These are phyloP conservation scores for Rosalia funebris DNA, from an alignment of 2,888 invertebrate species.

Conservation along the genomic window DNA sequence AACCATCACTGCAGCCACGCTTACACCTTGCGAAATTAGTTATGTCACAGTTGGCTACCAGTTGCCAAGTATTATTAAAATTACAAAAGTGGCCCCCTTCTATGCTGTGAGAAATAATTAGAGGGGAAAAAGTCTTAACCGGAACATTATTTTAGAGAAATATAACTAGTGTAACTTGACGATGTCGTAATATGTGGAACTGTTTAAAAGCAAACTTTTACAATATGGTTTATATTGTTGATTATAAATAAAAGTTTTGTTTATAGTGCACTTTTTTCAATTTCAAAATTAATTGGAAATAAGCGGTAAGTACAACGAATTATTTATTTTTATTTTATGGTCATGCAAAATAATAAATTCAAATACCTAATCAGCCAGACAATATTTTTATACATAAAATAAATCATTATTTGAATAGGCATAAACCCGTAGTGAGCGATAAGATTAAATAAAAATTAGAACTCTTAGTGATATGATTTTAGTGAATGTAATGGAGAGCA, in stretches of 20 bases:
- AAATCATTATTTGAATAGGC: not conserved
- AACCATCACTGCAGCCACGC: slow-evolving; percentile 30
- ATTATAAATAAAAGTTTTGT: slow-evolving; percentile 15
- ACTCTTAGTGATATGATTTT: not conserved
- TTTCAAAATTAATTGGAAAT: slow-evolving; percentile 8
- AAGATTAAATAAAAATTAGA: slow-evolving; percentile 1
- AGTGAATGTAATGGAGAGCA: too few relatives aligned
- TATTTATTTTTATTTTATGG: slow-evolving; percentile 1
- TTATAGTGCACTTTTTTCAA: slow-evolving; percentile 17
- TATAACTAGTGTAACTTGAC: slow-evolving; percentile 17
- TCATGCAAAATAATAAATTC: not conserved
- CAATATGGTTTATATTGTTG: slow-evolving; percentile 16
- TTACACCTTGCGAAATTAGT: slow-evolving; percentile 27
- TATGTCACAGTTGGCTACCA: slow-evolving; percentile 21
- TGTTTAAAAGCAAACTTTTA: slow-evolving; percentile 15
- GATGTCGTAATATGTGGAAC: slow-evolving; percentile 16
- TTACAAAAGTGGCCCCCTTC: slow-evolving; percentile 19
- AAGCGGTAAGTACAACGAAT: slow-evolving; percentile 6
- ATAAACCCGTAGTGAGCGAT: not conserved
- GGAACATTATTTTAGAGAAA: slow-evolving; percentile 29
- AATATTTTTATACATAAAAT: slow-evolving; percentile 1
- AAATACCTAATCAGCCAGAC: not conserved
- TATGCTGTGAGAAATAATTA: slow-evolving; percentile 25
- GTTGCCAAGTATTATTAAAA: slow-evolving; percentile 8
- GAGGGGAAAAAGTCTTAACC: slow-evolving; percentile 31